These are phyloP conservation scores for Semnornis frantzii DNA, from an alignment of 2,113 vertebrate species.

Conservation along the genomic window DNA sequence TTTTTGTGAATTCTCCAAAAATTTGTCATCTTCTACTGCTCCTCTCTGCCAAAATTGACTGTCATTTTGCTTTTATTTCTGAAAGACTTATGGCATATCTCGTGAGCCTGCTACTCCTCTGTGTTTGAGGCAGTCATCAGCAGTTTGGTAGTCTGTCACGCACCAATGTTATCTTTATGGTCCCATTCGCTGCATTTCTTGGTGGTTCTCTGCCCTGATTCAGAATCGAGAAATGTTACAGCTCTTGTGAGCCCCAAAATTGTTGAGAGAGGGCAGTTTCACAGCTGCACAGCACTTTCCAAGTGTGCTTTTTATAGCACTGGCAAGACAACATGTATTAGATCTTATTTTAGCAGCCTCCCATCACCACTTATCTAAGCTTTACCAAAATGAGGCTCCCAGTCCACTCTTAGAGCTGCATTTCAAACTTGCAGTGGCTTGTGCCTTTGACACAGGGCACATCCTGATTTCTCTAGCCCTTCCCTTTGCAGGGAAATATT, in stretches of 20 bases:
- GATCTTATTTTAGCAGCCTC: background rate
- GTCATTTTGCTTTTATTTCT: background rate
- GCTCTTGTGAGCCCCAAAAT: background rate
- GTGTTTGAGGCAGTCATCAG: background rate
- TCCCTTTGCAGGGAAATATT: background rate
- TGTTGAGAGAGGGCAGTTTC: background rate
- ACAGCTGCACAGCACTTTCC: background rate
- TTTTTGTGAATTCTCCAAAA: background rate
- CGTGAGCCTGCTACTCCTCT: background rate
- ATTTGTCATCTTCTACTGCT: background rate
- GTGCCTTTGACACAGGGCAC: background rate
- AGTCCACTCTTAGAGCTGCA: background rate
- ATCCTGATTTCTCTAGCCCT: background rate
- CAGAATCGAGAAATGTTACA: background rate
- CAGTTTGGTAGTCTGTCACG: background rate
- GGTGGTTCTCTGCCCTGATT: background rate
- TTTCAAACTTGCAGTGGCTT: background rate
- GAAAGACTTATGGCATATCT: background rate
- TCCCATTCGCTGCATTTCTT: background rate
- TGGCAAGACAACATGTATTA: background rate
- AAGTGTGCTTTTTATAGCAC: background rate
- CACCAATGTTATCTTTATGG: background rate
- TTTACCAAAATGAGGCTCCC: background rate
- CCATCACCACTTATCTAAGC: background rate
- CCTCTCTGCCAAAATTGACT: background rate